Evolutionary conservation across 1,140 invertebrate species (phyloP), one percentile per base, ranked within the genome.

Genomic region (Pogonognathellus flavescens): DNA sequence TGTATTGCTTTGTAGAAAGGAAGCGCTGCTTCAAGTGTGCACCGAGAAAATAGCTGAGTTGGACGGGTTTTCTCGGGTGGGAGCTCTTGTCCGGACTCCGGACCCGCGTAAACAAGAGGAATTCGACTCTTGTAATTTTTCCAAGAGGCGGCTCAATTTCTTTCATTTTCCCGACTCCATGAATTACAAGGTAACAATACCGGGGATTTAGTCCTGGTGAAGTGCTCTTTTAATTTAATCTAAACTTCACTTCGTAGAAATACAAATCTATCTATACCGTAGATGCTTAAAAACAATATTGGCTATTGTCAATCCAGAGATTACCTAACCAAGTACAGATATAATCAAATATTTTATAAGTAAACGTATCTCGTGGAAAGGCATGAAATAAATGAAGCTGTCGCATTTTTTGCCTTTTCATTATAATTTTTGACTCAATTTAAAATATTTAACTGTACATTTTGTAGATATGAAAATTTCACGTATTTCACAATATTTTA

Each of bases 151-250:
- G 70, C 70, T 76, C 70, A 49, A 50, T 76, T 76, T 76, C 70
- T 76, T 76, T 76, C 70, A 50, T 76, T 76, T 76, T 76, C 70
- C n/a, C 31, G 16, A 16, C 66, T 70, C 66, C 25, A 25, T 70
- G 66, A 31, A 25, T 70, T 41, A 31, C 22, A 49, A n/a, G 16
- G 5, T 49, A 76, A 49, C n/a, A 76, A 50, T 18, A 16, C 70
- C 18, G 1, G 14, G 16, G 16, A 25, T 76, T 76, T 76, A 50
- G 11, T 72, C 14, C 9, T 5, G 41, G 41, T 16, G 16, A 49
- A 76, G 41, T 76, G 14, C 70, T 70, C 25, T 70, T 25, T 76
- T 76, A 76, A 76, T 76, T 50, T 76, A 76, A 76, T 76, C 31
- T 16, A n/a, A 41, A 7, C 20, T 9, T 76, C 31, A 76, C 25